Evolutionary conservation across 1,140 invertebrate genomes (phyloP).

Genomic region (Ostrea edulis): DNA sequence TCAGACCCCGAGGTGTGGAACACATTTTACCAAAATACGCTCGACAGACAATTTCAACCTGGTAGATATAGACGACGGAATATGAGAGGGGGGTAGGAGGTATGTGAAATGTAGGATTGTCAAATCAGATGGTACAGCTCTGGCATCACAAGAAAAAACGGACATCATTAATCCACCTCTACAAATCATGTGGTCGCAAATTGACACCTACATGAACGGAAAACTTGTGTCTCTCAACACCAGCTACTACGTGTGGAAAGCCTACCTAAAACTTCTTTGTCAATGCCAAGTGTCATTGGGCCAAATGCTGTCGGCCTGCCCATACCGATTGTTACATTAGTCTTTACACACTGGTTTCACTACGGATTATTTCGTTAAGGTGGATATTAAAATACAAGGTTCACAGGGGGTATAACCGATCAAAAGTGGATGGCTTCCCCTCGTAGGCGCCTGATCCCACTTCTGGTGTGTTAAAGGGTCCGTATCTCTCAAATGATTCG

Average conservation of each 20-base stretch:
- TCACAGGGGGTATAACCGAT: no score
- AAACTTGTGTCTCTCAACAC: constrained; percentile 54
- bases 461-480: no score
- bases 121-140: constrained; percentile 47
- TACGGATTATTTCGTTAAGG: no score
- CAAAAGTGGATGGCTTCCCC: no score
- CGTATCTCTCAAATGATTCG: no score
- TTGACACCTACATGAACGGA: constrained; percentile 54
- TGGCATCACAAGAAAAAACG: constrained; percentile 45
- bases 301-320: no score
- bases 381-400: no score
- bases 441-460: no score
- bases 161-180: constrained; percentile 51
- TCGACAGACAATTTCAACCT: constrained; percentile 30
- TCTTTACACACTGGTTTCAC: no score
- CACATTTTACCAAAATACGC: constrained; percentile 45
- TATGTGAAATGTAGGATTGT: constrained; percentile 49
- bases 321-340: no score
- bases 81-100: constrained; percentile 22
- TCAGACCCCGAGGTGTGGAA: constrained; percentile 47
- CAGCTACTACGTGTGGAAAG: constrained; percentile 53
- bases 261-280: constrained; percentile 46
- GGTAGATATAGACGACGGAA: constrained; percentile 28
- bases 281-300: no score
- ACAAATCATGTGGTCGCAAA: constrained; percentile 51